phyloP scores from a whole-genome alignment of 35 echinoderm and acorn worm species.

The Diadema setosum region DNA sequence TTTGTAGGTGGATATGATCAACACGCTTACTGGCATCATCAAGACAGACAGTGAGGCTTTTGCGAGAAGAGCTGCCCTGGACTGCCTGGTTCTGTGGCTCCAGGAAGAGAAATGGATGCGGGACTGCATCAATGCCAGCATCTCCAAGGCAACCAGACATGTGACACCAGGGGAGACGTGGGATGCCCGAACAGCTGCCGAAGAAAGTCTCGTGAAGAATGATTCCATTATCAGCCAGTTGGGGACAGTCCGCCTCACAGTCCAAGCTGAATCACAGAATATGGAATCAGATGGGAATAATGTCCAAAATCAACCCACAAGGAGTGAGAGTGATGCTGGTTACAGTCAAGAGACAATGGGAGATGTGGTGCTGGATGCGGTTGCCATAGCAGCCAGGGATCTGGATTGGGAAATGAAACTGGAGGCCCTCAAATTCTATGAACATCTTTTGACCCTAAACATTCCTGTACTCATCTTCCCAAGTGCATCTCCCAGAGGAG shows the following conservation, averaged over 20 bases:
- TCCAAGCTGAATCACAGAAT: too few species aligned
- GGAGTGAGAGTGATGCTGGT: neutral
- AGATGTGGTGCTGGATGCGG: neutral
- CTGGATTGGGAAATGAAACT: neutral
- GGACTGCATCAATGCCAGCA: neutral
- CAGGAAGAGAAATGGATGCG: neutral
- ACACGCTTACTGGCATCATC: neutral
- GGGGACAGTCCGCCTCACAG: too few species aligned
- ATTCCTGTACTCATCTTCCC: neutral
- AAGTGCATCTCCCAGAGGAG: neutral
- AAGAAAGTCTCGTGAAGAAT: too few species aligned
- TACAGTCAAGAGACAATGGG: neutral
- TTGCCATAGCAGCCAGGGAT: neutral
- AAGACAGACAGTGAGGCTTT: neutral
- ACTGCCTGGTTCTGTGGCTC: neutral
- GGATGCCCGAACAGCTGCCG: too few species aligned
- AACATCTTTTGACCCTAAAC: neutral
- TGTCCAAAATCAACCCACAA: too few species aligned
- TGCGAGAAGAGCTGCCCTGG: neutral
- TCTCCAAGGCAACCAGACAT: neutral
- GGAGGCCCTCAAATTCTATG: neutral
- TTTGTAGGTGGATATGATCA: neutral
- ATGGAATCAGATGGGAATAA: too few species aligned
- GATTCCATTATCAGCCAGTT: too few species aligned
- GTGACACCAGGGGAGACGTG: neutral